Evolutionary conservation across 2,888 invertebrate genomes (phyloP), one percentile per base, ranked within the genome.

Genomic region (Subacronicta megacephala): DNA sequence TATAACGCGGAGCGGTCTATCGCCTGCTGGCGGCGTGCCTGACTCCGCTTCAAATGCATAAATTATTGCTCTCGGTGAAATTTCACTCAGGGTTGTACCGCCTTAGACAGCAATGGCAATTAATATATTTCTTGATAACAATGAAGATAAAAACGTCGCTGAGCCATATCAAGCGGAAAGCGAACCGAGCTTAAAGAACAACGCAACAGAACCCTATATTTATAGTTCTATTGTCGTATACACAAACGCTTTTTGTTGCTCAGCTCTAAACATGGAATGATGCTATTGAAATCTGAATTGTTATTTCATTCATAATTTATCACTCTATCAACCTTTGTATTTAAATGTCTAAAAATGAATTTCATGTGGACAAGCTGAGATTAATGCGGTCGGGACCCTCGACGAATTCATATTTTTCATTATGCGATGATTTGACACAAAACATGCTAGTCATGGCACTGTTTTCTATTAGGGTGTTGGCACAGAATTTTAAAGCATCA

Each of bases 291-390:
- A 74, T 67, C 45, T 41, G 82, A 84, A 88, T 87, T 85, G 86
- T 89, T 89, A 87, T 87, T 89, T 84, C 88, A 89, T 91, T 91
- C 87, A 90, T 89, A 90, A 92, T 91, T 90, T 92, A 92, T 92
- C 88, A 90, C 87, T 89, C 77, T 85, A 88, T 88, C 83, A 83
- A 82, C 84, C 87, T 91, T 91, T 91, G 90, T 90, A 89, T 92
- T 91, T 88, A 87, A 90, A 90, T 89, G 85, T 84, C 81, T 84
- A 77, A 81, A 84, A 88, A 87, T 83, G 83, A 82, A 81, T 84
- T 85, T 83, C 80, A 82, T 84, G 83, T 84, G 83, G 86, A 87
- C 82, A 78, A 79, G 82, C 72, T n/a, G 68, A 84, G 87, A 90
- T 90, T 90, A 90, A 90, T 90, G 87, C 76, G 75, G 71, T 74